Percentiles rank a stretch among this genome's conserved stretches.
Evolutionary conservation across 2,888 invertebrate genomes (phyloP).

Genomic region (Stratiomys singularior): DNA sequence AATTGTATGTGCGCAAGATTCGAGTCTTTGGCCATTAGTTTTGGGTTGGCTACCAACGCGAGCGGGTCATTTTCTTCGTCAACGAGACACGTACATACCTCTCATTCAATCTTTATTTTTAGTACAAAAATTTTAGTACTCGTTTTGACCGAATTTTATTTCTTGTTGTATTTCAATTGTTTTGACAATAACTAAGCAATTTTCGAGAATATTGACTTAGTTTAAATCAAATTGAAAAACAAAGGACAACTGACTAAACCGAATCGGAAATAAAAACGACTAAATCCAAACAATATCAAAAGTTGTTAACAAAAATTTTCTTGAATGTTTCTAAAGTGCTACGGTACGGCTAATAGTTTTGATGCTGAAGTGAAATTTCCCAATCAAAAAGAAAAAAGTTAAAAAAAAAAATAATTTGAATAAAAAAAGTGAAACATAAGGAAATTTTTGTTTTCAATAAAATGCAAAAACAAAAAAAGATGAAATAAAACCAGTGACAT

Average conservation of each 20-base stretch:
- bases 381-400: constrained; percentile 1
- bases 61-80: constrained; percentile 67
- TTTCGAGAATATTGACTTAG: constrained; percentile 19
- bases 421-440: constrained; percentile 43
- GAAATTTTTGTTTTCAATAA: constrained; percentile 51
- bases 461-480: constrained; percentile 3
- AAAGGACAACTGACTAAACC: no score
- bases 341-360: constrained; percentile 1
- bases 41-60: constrained; percentile 68
- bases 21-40: constrained; percentile 57
- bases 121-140: constrained; percentile 44
- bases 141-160: constrained; percentile 2
- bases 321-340: constrained; percentile 45
- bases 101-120: constrained; percentile 28
- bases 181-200: constrained; percentile 37
- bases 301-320: constrained; percentile 51
- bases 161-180: constrained; percentile 46
- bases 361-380: constrained; percentile 24
- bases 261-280: neutral
- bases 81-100: constrained; percentile 64
- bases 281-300: constrained; percentile 4
- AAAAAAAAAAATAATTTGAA: constrained; percentile 27
- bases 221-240: no score
- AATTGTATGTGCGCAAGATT: constrained; percentile 27
- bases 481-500: constrained; percentile 30